Conservation (phyloP, 1,140 invertebrate genomes). For the Solen grandis region DNA sequence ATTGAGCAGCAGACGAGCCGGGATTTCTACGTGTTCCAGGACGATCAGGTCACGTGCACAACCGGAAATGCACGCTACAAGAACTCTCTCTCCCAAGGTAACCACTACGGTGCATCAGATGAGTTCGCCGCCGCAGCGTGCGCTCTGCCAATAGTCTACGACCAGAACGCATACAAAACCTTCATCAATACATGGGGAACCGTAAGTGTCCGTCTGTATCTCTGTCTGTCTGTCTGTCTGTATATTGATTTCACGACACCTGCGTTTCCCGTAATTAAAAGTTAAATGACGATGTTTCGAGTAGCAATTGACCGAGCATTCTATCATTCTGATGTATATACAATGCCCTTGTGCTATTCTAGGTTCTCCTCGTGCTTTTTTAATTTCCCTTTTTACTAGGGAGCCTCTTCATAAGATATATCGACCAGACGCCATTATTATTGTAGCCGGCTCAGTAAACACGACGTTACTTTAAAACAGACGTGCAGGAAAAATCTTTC, state of each 20-base stretch:
- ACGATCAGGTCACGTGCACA: constrained; percentile 45
- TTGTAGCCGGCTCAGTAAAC: too few relatives aligned
- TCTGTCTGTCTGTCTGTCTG: background rate
- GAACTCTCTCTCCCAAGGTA: constrained; percentile 23
- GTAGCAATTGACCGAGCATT: too few relatives aligned
- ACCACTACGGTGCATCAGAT: constrained; percentile 44
- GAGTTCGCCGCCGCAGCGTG: constrained; percentile 52
- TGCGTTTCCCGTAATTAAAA: too few relatives aligned
- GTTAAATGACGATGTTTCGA: too few relatives aligned
- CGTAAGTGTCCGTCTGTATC: constrained; percentile 11
- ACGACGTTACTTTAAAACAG: too few relatives aligned
- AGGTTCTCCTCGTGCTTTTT: too few relatives aligned
- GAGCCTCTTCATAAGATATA: too few relatives aligned
- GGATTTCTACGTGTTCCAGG: constrained; percentile 49
- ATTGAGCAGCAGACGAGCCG: constrained; percentile 42
- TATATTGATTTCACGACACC: background rate
- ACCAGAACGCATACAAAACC: constrained; percentile 17
- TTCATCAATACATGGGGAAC: constrained; percentile 54
- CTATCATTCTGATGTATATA: too few relatives aligned
- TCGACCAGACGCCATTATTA: too few relatives aligned
- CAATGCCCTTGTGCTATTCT: too few relatives aligned
- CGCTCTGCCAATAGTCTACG: constrained; percentile 33
- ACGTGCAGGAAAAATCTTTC: too few relatives aligned
- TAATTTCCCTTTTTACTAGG: too few relatives aligned
- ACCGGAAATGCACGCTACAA: constrained; percentile 47